A percentile compares a stretch with the other conserved stretches of the same genome.
These are phyloP conservation scores for Paraescarpia echinospica DNA, from an alignment of 1,140 invertebrate species.

Conservation along the genomic window DNA sequence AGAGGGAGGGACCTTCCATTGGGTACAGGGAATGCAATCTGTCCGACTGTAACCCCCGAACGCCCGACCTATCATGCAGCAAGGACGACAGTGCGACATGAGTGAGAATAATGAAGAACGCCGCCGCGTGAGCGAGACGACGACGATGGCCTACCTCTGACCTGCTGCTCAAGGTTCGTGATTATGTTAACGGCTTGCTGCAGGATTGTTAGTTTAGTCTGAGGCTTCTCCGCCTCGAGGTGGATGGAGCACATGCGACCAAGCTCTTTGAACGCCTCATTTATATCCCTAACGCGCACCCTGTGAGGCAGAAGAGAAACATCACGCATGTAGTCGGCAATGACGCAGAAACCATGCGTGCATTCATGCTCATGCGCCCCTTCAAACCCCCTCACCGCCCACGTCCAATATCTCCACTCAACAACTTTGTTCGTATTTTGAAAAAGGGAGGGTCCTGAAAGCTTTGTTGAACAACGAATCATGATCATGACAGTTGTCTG, in stretches of 20 bases:
- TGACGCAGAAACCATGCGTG: neutral
- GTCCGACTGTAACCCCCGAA: neutral
- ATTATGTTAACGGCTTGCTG: constrained; percentile 98
- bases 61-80: neutral
- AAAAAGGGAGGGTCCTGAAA: too few species aligned
- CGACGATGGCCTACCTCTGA: constrained; percentile 75
- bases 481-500: too few species aligned
- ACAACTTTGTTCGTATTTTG: too few species aligned
- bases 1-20: neutral
- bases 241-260: constrained; percentile 96
- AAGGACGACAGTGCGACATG: neutral
- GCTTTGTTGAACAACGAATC: too few species aligned
- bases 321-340: neutral
- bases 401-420: neutral
- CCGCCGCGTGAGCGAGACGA: neutral
- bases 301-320: constrained; percentile 56
- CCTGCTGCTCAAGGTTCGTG: constrained; percentile 94
- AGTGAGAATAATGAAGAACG: neutral
- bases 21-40: neutral
- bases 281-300: constrained; percentile 96
- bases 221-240: constrained; percentile 85
- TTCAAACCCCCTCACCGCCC: neutral
- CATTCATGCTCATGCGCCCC: constrained; percentile 2
- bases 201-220: constrained; percentile 84
- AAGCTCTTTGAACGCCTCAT: constrained; percentile 94